phyloP scores from a whole-genome alignment of 2,888 invertebrate species.

The Electrophaes corylata region DNA sequence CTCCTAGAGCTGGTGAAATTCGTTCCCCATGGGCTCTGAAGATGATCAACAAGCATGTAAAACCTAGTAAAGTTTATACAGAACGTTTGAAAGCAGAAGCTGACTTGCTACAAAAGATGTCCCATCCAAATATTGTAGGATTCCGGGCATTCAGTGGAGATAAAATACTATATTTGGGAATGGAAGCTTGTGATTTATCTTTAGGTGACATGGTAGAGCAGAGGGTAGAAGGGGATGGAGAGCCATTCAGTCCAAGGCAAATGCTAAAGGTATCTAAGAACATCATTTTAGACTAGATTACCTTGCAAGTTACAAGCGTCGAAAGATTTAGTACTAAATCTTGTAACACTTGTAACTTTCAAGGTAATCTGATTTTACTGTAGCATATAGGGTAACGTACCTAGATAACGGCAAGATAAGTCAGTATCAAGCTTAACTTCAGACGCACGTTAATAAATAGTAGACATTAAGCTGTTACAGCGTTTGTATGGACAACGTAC shows the following conservation, averaged over 20 bases:
- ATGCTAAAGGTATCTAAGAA: conserved; percentile 86
- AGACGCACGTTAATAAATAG: too few relatives aligned
- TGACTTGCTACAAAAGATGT: conserved; percentile 86
- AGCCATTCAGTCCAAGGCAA: conserved; percentile 85
- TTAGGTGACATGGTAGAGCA: conserved; percentile 90
- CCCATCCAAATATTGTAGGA: conserved; percentile 93
- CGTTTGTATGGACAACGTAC: too few relatives aligned
- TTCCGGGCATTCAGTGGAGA: conserved; percentile 85
- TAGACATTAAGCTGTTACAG: too few relatives aligned
- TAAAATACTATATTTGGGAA: conserved; percentile 87
- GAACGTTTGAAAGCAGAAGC: conserved; percentile 89
- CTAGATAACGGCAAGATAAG: too few relatives aligned
- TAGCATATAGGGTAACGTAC: too few relatives aligned
- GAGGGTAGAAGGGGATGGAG: conserved; percentile 80
- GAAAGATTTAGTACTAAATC: too few relatives aligned
- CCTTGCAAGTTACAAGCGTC: too few relatives aligned
- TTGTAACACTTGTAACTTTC: too few relatives aligned
- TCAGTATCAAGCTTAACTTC: too few relatives aligned
- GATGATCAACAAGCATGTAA: conserved; percentile 84
- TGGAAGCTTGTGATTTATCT: conserved; percentile 90
- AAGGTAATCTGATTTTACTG: too few relatives aligned
- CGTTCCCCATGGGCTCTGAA: conserved; percentile 96
- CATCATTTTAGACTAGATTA: too few relatives aligned
- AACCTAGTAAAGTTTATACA: conserved; percentile 71
- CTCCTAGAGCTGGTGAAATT: conserved; percentile 86